Evolutionary conservation across 2,113 vertebrate genomes (phyloP).

Genomic region (Semnornis frantzii): DNA sequence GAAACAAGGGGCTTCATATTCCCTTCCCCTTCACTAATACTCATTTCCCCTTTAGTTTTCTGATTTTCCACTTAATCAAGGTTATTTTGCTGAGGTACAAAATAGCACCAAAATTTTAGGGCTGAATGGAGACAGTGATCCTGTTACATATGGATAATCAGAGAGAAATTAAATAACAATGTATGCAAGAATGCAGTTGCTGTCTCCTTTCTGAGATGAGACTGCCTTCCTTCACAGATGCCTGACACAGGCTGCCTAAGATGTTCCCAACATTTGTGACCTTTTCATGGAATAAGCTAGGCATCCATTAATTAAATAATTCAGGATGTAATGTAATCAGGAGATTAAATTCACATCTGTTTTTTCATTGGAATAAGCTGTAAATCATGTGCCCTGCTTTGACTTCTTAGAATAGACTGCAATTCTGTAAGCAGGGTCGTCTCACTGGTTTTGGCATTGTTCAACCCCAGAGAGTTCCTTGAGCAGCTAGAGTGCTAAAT

Average conservation of each 20-base stretch:
- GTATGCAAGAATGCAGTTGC: not conserved
- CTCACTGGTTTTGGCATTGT: constrained; percentile 50
- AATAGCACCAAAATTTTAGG: not conserved
- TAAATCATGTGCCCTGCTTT: constrained; percentile 59
- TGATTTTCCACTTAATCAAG: not conserved
- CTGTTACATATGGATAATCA: not conserved
- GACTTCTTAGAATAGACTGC: constrained; percentile 25
- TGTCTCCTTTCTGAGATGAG: not conserved
- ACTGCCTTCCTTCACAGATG: not conserved
- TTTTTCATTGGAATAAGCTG: constrained; percentile 52
- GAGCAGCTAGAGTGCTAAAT: constrained; percentile 57
- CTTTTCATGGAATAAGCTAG: constrained; percentile 60
- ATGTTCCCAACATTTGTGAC: constrained; percentile 47
- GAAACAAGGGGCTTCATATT: constrained; percentile 25
- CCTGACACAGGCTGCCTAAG: not conserved
- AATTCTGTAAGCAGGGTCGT: not conserved
- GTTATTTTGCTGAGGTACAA: not conserved
- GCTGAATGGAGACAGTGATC: not conserved
- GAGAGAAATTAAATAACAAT: not conserved
- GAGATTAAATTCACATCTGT: constrained; percentile 68
- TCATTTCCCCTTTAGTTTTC: not conserved
- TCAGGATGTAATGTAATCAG: constrained; percentile 68
- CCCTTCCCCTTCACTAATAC: not conserved
- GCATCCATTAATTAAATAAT: constrained; percentile 70
- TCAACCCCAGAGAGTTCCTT: constrained; percentile 38